Conservation (phyloP, 2,888 invertebrate genomes). For the Gerris lacustris region DNA sequence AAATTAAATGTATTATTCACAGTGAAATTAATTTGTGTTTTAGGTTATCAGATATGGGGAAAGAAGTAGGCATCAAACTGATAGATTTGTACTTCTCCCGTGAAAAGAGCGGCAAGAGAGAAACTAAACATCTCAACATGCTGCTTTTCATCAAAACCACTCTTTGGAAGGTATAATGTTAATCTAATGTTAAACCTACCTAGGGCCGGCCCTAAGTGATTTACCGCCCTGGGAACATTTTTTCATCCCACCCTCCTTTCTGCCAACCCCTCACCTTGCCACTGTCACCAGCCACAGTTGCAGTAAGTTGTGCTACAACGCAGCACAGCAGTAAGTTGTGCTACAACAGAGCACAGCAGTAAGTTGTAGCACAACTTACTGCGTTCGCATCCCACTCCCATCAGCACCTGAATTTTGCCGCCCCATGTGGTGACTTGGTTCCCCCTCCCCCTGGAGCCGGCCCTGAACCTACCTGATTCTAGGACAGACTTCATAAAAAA, state of each 20-base stretch:
- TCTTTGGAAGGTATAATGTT: constrained; percentile 72
- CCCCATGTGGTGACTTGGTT: no score
- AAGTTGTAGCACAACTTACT: no score
- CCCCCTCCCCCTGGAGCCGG: no score
- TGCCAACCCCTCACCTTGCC: not conserved
- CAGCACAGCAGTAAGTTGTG: not conserved
- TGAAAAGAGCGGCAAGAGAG: constrained; percentile 86
- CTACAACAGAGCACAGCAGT: no score
- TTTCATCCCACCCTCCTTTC: no score
- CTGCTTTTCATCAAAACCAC: constrained; percentile 89
- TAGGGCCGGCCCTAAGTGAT: no score
- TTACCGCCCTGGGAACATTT: no score
- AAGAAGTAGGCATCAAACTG: constrained; percentile 85
- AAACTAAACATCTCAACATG: constrained; percentile 88
- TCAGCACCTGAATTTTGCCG: no score
- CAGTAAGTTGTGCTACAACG: not conserved
- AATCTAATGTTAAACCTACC: constrained; percentile 5
- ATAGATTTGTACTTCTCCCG: constrained; percentile 88
- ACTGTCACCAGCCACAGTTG: not conserved
- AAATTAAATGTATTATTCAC: no score
- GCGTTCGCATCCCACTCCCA: no score
- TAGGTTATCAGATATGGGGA: constrained; percentile 86
- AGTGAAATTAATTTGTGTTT: constrained; percentile 13
- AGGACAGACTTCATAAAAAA: no score
- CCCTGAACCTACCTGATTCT: no score